These are phyloP conservation scores for Tamandua tetradactyla DNA, from an alignment of 2,797 vertebrate genomes.

Conservation along the genomic window DNA sequence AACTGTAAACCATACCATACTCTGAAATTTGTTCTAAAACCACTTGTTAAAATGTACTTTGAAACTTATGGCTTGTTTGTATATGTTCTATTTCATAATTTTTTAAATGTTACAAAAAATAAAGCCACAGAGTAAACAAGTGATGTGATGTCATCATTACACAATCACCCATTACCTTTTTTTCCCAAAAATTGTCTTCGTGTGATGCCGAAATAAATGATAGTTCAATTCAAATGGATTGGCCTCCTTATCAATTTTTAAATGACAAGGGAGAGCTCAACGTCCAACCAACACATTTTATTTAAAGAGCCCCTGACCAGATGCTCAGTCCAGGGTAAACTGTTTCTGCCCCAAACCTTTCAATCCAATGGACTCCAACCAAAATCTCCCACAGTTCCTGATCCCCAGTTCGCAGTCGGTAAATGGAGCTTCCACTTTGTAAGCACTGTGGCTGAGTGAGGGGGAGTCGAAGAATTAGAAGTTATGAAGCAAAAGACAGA, in stretches of 20 bases:
- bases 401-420: neutral
- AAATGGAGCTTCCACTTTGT: neutral
- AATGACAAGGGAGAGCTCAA: neutral
- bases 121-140: neutral
- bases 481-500: neutral
- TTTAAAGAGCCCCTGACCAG: neutral
- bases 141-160: neutral
- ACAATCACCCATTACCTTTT: neutral
- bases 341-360: neutral
- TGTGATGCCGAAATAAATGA: constrained; percentile 36
- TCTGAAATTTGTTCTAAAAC: too few species aligned
- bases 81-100: too few species aligned
- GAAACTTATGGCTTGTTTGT: too few species aligned
- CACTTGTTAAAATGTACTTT: too few species aligned
- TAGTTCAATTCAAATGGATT: neutral
- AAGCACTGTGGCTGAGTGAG: neutral
- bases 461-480: neutral
- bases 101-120: too few species aligned
- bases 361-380: neutral
- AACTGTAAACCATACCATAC: too few species aligned
- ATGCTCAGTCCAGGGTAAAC: neutral
- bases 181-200: constrained; percentile 14
- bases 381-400: neutral
- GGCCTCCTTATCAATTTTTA: neutral
- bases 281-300: neutral